A percentile compares a stretch with the other conserved stretches of the same genome.
Evolutionary conservation across 2,888 invertebrate species (phyloP).

Genomic region (Agonopterix arenella): DNA sequence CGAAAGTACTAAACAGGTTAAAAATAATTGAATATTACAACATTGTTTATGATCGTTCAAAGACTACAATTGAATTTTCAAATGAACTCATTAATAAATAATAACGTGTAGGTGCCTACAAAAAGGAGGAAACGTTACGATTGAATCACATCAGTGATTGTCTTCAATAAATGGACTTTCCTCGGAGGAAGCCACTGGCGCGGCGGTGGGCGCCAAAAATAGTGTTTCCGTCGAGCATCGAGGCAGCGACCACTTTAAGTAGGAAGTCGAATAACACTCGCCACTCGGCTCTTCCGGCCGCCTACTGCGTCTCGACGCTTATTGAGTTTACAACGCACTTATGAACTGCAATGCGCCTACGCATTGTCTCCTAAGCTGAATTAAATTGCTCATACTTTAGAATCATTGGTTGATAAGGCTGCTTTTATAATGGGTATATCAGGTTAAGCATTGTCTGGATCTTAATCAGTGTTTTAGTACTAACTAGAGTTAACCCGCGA

Average conservation of each 20-base stretch:
- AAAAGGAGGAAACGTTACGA: constrained; percentile 17
- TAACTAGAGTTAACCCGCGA: too few relatives aligned
- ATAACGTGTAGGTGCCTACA: too few relatives aligned
- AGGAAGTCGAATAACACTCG: constrained; percentile 67
- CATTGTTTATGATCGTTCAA: too few relatives aligned
- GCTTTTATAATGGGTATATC: not conserved
- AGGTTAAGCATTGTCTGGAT: too few relatives aligned
- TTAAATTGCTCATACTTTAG: constrained; percentile 67
- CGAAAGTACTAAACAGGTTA: too few relatives aligned
- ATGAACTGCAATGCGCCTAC: constrained; percentile 65
- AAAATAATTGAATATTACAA: too few relatives aligned
- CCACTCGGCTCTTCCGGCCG: constrained; percentile 67
- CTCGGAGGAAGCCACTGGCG: constrained; percentile 53
- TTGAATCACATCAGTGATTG: constrained; percentile 39
- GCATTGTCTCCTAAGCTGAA: constrained; percentile 63
- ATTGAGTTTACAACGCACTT: constrained; percentile 72
- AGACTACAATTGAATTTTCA: too few relatives aligned
- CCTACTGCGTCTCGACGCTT: constrained; percentile 68
- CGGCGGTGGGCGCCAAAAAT: constrained; percentile 71
- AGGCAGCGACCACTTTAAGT: constrained; percentile 46
- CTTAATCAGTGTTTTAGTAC: too few relatives aligned
- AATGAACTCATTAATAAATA: too few relatives aligned
- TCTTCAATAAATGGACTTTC: constrained; percentile 54
- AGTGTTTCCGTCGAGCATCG: constrained; percentile 64
- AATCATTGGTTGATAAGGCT: constrained; percentile 22